Conservation (phyloP, 2,797 vertebrate genomes). For the Tympanoctomys barrerae region DNA sequence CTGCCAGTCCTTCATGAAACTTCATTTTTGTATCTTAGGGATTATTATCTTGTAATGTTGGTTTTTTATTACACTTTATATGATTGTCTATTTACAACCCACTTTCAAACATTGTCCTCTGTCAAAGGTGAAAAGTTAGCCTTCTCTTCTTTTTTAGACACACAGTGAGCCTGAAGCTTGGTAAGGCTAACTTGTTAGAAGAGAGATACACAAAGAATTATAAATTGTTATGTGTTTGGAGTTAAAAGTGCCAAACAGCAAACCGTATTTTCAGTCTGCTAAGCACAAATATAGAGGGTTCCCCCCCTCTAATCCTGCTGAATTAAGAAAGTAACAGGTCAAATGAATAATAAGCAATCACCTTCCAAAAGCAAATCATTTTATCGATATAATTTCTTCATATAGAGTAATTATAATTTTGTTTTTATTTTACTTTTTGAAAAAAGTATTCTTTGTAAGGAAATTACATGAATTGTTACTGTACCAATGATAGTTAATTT, state of each 20-base stretch:
- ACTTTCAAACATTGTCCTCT: slow-evolving; percentile 63
- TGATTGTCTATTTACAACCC: slow-evolving; percentile 53
- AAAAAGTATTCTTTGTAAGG: slow-evolving; percentile 62
- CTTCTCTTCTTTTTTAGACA: slow-evolving; percentile 10
- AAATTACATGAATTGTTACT: background rate
- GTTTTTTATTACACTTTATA: slow-evolving; percentile 62
- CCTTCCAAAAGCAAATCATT: background rate
- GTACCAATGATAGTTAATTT: slow-evolving; percentile 30
- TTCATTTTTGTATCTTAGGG: slow-evolving; percentile 40
- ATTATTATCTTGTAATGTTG: slow-evolving; percentile 64
- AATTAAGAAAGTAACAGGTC: slow-evolving; percentile 14
- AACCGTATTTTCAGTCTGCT: slow-evolving; percentile 3
- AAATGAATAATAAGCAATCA: slow-evolving; percentile 1
- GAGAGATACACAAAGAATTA: slow-evolving; percentile 1
- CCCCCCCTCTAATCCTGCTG: background rate
- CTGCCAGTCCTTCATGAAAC: slow-evolving; percentile 43
- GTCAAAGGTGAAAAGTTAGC: slow-evolving; percentile 24
- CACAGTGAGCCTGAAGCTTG: slow-evolving; percentile 37
- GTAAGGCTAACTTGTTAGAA: slow-evolving; percentile 20
- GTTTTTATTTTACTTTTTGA: background rate
- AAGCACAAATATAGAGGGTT: rapidly evolving
- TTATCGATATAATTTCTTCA: slow-evolving; percentile 49
- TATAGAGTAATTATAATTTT: background rate
- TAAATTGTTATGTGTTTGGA: slow-evolving; percentile 49
- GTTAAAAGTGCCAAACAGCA: slow-evolving; percentile 25